phyloP scores from a whole-genome alignment of 2,797 vertebrate species.

The Euthynnus affinis region DNA sequence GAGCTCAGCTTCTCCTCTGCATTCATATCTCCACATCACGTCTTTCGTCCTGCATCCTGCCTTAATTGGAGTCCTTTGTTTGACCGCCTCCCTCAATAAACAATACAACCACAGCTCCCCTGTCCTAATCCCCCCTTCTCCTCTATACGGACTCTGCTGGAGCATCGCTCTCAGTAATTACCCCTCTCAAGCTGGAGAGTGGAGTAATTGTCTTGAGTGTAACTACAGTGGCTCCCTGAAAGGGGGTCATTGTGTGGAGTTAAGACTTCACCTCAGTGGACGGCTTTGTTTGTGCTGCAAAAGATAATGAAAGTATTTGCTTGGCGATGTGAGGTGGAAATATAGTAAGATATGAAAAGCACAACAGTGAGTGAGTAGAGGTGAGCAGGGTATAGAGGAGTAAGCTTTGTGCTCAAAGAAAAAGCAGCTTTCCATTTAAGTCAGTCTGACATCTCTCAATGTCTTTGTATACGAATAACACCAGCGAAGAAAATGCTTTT shows the following conservation, averaged over 20 bases:
- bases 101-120: conserved; percentile 77
- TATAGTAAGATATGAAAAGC: conserved; percentile 67
- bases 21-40: conserved; percentile 55
- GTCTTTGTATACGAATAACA: conserved; percentile 51
- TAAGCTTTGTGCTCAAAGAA: conserved; percentile 9
- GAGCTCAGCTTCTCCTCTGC: conserved; percentile 28
- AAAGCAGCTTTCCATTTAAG: conserved; percentile 8
- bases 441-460: not conserved
- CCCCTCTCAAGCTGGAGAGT: conserved; percentile 81
- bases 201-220: conserved; percentile 86
- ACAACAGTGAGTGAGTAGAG: conserved; percentile 40
- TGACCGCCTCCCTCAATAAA: conserved; percentile 84
- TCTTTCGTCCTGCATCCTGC: conserved; percentile 67
- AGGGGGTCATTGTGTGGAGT: conserved; percentile 86
- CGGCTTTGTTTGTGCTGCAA: conserved; percentile 84
- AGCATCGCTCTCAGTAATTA: conserved; percentile 86
- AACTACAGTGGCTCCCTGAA: conserved; percentile 86
- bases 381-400: conserved; percentile 31
- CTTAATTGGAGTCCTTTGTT: conserved; percentile 80
- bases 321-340: conserved; percentile 72
- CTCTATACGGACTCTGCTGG: conserved; percentile 71
- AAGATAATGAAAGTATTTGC: conserved; percentile 88
- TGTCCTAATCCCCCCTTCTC: conserved; percentile 71
- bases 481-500: conserved; percentile 42
- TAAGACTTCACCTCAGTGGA: conserved; percentile 82